Percentiles rank a stretch among this genome's conserved stretches.
Conservation (phyloP, 2,797 vertebrate species). For the Notolabrus celidotus region DNA sequence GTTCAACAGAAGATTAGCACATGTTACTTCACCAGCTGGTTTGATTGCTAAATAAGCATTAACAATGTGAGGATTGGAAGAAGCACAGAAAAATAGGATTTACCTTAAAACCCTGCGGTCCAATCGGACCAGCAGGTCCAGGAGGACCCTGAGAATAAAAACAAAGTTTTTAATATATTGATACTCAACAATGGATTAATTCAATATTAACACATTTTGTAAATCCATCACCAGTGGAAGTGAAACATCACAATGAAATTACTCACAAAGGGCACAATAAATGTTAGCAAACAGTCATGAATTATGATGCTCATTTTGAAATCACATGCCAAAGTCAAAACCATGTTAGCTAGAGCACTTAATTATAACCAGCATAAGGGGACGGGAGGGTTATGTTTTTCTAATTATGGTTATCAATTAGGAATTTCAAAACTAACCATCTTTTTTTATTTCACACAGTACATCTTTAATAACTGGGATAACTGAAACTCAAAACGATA, state of each 20-base stretch:
- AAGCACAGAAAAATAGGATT: slow-evolving; percentile 28
- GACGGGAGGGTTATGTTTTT: not conserved
- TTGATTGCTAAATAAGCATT: not conserved
- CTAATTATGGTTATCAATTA: too few species aligned
- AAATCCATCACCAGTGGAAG: slow-evolving; percentile 16
- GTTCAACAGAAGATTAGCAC: not conserved
- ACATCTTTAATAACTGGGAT: too few species aligned
- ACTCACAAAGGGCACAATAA: slow-evolving; percentile 29
- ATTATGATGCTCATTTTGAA: slow-evolving; percentile 38
- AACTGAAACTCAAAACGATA: too few species aligned
- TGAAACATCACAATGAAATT: slow-evolving; percentile 9
- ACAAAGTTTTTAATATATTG: not conserved
- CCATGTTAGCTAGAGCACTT: slow-evolving; percentile 2
- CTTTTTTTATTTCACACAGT: too few species aligned
- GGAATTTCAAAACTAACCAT: too few species aligned
- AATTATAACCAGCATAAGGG: slow-evolving; percentile 2
- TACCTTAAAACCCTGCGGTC: slow-evolving; percentile 93
- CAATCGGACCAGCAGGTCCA: slow-evolving; percentile 92
- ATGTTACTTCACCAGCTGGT: not conserved
- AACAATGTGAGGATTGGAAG: not conserved
- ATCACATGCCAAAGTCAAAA: slow-evolving; percentile 59
- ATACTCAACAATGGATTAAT: not conserved
- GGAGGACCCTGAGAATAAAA: slow-evolving; percentile 90
- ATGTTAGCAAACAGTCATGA: slow-evolving; percentile 46
- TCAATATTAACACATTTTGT: not conserved